Evolutionary conservation across 1,140 invertebrate genomes (phyloP).

Genomic region (Acromyrmex heyeri): DNA sequence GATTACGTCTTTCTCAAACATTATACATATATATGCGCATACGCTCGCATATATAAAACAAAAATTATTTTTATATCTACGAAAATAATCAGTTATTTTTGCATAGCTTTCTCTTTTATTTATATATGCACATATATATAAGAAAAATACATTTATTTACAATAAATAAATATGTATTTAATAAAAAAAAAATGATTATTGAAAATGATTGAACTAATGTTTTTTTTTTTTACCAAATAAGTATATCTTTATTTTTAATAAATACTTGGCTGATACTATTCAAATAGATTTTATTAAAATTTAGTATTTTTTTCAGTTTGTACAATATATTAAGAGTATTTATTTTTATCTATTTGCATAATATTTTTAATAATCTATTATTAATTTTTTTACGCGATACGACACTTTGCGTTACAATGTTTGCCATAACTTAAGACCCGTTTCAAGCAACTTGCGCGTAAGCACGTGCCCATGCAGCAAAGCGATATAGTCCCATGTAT

Average conservation of each 20-base stretch:
- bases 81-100: neutral
- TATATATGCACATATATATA: no score
- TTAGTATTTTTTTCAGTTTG: no score
- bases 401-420: conserved; percentile 9
- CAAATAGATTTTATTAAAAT: no score
- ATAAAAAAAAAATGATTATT: no score
- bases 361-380: conserved; percentile 3
- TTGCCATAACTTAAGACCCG: conserved; percentile 34
- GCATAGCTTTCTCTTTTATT: neutral
- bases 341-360: neutral
- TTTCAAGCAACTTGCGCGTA: conserved; percentile 18
- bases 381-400: conserved; percentile 2
- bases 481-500: conserved; percentile 63
- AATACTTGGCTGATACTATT: no score
- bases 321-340: neutral
- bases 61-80: neutral
- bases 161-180: no score
- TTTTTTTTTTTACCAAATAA: no score
- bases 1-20: conserved; percentile 8
- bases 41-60: neutral
- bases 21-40: neutral
- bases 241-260: no score
- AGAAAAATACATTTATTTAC: no score
- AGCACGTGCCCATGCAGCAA: conserved; percentile 1
- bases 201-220: no score